Evolutionary conservation across 2,113 vertebrate genomes (phyloP).

Genomic region (Daboia siamensis): DNA sequence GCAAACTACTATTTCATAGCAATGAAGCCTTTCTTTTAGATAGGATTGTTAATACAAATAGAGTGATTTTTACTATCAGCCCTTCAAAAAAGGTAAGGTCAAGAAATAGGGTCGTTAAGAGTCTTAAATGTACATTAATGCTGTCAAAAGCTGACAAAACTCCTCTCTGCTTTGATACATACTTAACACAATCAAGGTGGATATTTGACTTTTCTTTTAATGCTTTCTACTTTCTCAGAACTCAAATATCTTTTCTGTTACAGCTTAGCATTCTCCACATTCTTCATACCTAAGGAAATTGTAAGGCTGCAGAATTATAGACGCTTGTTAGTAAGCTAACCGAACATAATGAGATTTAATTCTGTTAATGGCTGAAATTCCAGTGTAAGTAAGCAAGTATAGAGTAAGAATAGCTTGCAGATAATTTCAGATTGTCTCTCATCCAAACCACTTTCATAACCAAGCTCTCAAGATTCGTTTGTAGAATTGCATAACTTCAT

Average conservation of each 20-base stretch:
- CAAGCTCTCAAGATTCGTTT: not conserved
- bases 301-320: not conserved
- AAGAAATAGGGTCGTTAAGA: not conserved
- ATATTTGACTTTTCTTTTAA: not conserved
- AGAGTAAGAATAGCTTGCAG: not conserved
- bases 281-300: not conserved
- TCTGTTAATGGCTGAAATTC: not conserved
- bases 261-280: not conserved
- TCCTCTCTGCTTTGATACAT: not conserved
- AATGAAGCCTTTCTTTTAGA: not conserved
- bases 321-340: not conserved
- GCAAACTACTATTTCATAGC: not conserved
- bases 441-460: not conserved
- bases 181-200: not conserved
- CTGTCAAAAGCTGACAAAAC: not conserved
- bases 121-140: not conserved
- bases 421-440: not conserved
- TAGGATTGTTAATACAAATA: not conserved
- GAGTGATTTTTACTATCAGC: not conserved
- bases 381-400: not conserved
- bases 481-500: not conserved
- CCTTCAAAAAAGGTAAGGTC: not conserved
- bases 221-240: not conserved
- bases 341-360: not conserved
- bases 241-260: not conserved